Evolutionary conservation across 2,888 invertebrate genomes (phyloP).

Genomic region (Macroteleia sp.): DNA sequence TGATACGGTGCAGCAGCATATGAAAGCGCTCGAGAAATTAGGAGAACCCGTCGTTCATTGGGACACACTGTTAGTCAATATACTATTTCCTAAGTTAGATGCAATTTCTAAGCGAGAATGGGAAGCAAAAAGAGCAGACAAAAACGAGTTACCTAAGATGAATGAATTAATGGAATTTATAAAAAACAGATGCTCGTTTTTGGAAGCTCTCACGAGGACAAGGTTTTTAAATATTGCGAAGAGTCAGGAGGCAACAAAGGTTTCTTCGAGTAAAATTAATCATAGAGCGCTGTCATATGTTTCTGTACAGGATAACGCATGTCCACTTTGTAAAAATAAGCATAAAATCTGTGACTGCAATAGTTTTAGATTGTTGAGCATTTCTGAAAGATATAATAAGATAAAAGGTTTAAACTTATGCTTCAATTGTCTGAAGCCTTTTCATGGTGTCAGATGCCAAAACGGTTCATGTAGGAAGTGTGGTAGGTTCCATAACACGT

Average conservation of each 20-base stretch:
- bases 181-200: constrained; percentile 7
- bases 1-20: constrained; percentile 7
- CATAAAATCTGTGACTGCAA: constrained; percentile 18
- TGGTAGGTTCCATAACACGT: neutral
- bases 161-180: neutral
- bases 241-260: neutral
- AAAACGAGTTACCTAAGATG: neutral
- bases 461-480: neutral
- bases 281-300: constrained; percentile 1
- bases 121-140: constrained; percentile 20
- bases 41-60: neutral
- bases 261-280: neutral
- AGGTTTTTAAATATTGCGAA: neutral
- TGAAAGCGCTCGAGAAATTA: constrained; percentile 1
- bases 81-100: constrained; percentile 9
- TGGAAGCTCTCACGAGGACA: constrained; percentile 1
- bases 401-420: neutral
- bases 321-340: neutral
- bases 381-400: neutral
- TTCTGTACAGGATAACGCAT: neutral
- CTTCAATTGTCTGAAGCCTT: neutral
- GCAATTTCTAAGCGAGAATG: neutral
- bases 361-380: neutral
- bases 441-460: neutral
- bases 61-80: neutral